Percentiles rank a stretch among this genome's conserved stretches.
Conservation (phyloP, 2,113 vertebrate genomes). For the Melanotaenia duboulayi region DNA sequence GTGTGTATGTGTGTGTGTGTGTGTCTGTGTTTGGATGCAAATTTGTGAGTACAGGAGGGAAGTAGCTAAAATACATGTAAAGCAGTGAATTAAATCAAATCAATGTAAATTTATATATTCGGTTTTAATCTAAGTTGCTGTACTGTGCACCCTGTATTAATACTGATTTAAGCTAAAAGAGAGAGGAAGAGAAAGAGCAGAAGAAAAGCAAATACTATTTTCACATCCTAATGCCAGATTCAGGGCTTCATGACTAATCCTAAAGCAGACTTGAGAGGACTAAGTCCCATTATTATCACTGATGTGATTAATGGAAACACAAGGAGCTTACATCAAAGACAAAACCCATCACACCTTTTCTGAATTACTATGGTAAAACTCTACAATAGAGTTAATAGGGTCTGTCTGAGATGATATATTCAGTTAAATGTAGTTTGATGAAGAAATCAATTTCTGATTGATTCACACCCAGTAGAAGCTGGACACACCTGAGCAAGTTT, state of each 20-base stretch:
- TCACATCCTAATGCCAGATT: constrained; percentile 21
- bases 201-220: constrained; percentile 2
- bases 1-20: background rate
- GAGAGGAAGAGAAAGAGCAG: background rate
- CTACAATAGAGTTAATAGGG: background rate
- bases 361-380: background rate
- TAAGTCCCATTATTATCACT: constrained; percentile 15
- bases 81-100: background rate
- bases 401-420: background rate
- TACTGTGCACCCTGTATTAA: constrained; percentile 3
- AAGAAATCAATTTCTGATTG: constrained; percentile 6
- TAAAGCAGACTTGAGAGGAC: constrained; percentile 12
- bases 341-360: background rate
- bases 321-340: background rate
- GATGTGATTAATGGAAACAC: constrained; percentile 39
- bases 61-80: background rate
- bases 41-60: background rate
- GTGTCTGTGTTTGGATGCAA: background rate
- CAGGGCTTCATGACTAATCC: constrained; percentile 26
- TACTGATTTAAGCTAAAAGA: background rate
- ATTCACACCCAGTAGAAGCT: background rate
- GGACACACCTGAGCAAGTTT: background rate
- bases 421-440: background rate
- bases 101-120: background rate
- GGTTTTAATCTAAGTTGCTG: background rate